Evolutionary conservation across 2,797 vertebrate genomes (phyloP).

Genomic region (Emydoidea blandingii): DNA sequence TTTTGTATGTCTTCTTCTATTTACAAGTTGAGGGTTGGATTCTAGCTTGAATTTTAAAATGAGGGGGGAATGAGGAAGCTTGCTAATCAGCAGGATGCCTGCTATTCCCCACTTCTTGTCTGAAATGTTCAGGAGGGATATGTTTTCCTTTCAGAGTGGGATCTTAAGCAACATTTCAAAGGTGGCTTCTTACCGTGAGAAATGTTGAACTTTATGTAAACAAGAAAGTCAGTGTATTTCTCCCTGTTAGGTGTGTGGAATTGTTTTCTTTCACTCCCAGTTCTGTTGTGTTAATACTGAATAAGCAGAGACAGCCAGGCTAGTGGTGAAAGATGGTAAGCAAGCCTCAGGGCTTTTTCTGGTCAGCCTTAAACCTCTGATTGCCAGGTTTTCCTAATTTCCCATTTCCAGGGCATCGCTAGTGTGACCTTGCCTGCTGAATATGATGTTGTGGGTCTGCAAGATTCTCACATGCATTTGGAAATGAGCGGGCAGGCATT

Average conservation of each 20-base stretch:
- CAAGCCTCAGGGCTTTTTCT: slow-evolving; percentile 85
- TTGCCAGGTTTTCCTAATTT: slow-evolving; percentile 92
- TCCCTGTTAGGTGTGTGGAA: slow-evolving; percentile 75
- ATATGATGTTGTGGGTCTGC: slow-evolving; percentile 81
- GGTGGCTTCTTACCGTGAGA: slow-evolving; percentile 77
- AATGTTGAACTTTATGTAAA: slow-evolving; percentile 83
- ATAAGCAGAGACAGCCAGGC: slow-evolving; percentile 81
- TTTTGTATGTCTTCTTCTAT: not conserved
- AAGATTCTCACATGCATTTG: slow-evolving; percentile 84
- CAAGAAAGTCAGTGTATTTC: slow-evolving; percentile 72
- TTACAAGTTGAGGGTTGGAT: not conserved
- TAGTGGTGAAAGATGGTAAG: slow-evolving; percentile 85
- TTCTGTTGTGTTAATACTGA: slow-evolving; percentile 79
- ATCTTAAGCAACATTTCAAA: slow-evolving; percentile 60
- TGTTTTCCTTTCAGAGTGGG: slow-evolving; percentile 33
- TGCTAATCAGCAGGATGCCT: slow-evolving; percentile 69
- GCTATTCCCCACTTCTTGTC: slow-evolving; percentile 30
- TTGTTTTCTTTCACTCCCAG: slow-evolving; percentile 82
- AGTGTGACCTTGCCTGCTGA: slow-evolving; percentile 86
- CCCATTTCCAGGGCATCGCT: slow-evolving; percentile 88
- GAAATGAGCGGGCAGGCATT: slow-evolving; percentile 84
- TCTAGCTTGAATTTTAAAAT: slow-evolving; percentile 56
- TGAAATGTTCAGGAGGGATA: slow-evolving; percentile 43
- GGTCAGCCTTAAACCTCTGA: slow-evolving; percentile 84
- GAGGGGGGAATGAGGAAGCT: slow-evolving; percentile 51